Evolutionary conservation across 1,140 invertebrate genomes (phyloP).

Genomic region (Eulimnadia texana): DNA sequence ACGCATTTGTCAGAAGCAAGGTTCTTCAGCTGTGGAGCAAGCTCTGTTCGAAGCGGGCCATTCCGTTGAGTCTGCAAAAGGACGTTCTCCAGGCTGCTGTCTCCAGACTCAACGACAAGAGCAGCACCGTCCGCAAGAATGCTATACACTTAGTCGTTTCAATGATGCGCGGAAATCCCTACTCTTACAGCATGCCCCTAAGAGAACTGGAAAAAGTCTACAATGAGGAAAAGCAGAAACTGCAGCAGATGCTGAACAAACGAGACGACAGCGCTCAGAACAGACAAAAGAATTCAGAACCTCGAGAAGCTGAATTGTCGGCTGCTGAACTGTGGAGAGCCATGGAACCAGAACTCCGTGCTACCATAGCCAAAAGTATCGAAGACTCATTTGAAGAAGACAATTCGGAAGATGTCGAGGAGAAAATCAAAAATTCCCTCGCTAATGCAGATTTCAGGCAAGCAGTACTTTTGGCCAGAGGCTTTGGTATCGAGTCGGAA

Average conservation of each 20-base stretch:
- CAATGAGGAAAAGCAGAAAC: conserved; percentile 28
- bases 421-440: not conserved
- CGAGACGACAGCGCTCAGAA: not conserved
- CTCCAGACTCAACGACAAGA: conserved; percentile 58
- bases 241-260: conserved; percentile 25
- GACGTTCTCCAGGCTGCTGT: conserved; percentile 44
- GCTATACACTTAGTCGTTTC: conserved; percentile 57
- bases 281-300: too few species aligned
- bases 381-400: conserved; percentile 25
- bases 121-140: conserved; percentile 57
- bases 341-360: conserved; percentile 16
- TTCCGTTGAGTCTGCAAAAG: conserved; percentile 50
- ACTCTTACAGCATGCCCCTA: conserved; percentile 34
- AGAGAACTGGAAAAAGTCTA: conserved; percentile 27
- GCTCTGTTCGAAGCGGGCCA: conserved; percentile 50
- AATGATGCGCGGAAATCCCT: conserved; percentile 64
- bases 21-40: conserved; percentile 59
- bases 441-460: not conserved
- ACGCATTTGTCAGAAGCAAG: conserved; percentile 63
- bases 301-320: not conserved
- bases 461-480: too few species aligned
- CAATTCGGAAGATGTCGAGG: conserved; percentile 6
- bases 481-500: too few species aligned
- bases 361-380: conserved; percentile 29
- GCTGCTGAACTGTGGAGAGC: conserved; percentile 12